Percentiles rank a stretch among this genome's conserved stretches.
Evolutionary conservation across 2,888 invertebrate species (phyloP).

Genomic region (Drosophila parthenogenetica): DNA sequence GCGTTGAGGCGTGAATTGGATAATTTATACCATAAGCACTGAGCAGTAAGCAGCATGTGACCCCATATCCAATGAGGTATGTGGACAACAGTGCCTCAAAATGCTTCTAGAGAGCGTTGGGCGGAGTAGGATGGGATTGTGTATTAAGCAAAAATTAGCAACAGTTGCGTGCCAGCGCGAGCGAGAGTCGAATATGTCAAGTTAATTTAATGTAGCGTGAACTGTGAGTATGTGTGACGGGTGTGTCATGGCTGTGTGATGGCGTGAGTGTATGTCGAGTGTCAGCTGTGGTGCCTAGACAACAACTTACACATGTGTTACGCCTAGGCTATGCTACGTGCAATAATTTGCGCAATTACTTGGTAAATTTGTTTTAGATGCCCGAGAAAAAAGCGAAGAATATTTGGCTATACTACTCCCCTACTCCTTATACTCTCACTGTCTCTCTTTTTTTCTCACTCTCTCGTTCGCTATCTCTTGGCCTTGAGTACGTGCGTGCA

Average conservation of each 20-base stretch:
- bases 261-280: constrained; percentile 19
- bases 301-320: constrained; percentile 62
- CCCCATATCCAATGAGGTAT: constrained; percentile 62
- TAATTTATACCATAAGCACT: constrained; percentile 70
- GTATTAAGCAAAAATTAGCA: constrained; percentile 77
- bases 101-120: constrained; percentile 11
- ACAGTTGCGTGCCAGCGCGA: constrained; percentile 71
- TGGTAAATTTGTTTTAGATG: constrained; percentile 58
- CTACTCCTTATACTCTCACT: neutral
- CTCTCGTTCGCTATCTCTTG: constrained; percentile 2
- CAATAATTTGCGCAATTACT: constrained; percentile 79
- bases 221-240: constrained; percentile 41
- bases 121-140: constrained; percentile 31
- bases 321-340: constrained; percentile 71
- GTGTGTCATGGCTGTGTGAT: constrained; percentile 5
- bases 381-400: constrained; percentile 2
- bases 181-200: constrained; percentile 66
- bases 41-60: constrained; percentile 29
- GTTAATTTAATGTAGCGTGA: constrained; percentile 79
- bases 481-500: constrained; percentile 50
- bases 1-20: constrained; percentile 79
- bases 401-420: neutral
- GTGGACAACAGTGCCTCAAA: constrained; percentile 44
- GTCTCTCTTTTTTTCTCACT: neutral
- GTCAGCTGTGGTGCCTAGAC: constrained; percentile 63